Evolutionary conservation across 1,140 invertebrate genomes (phyloP).

Genomic region (Ylistrum balloti): DNA sequence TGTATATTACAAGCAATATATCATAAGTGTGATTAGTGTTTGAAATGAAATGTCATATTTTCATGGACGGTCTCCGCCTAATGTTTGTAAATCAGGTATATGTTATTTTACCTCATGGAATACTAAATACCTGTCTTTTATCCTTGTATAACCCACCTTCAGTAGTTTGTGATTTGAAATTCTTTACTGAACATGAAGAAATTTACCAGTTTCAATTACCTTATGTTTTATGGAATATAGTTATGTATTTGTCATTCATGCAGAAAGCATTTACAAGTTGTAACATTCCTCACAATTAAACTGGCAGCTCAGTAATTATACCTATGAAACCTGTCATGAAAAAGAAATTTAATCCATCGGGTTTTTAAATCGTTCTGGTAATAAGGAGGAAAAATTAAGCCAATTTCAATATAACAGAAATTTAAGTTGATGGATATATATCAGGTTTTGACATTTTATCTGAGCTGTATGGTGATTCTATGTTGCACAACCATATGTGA

Average conservation of each 20-base stretch:
- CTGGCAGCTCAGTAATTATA: neutral
- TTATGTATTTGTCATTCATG: neutral
- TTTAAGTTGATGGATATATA: no score
- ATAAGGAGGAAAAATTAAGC: no score
- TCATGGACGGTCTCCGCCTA: no score
- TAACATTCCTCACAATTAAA: neutral
- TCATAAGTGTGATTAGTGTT: no score
- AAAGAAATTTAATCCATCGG: neutral
- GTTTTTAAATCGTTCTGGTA: neutral
- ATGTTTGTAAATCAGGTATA: no score
- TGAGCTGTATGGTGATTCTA: no score
- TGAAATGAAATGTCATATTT: no score
- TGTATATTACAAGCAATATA: no score
- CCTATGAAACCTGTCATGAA: neutral
- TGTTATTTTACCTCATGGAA: neutral
- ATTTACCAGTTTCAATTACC: neutral
- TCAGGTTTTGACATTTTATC: neutral
- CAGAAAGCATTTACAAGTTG: constrained; percentile 27
- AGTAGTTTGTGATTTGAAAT: neutral
- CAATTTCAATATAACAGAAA: no score
- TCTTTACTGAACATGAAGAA: neutral
- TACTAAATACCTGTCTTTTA: neutral
- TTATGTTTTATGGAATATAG: neutral
- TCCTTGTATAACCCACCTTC: neutral
- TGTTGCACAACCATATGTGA: no score